Evolutionary conservation across 1,140 invertebrate genomes (phyloP).

Genomic region (Ectropis grisescens): DNA sequence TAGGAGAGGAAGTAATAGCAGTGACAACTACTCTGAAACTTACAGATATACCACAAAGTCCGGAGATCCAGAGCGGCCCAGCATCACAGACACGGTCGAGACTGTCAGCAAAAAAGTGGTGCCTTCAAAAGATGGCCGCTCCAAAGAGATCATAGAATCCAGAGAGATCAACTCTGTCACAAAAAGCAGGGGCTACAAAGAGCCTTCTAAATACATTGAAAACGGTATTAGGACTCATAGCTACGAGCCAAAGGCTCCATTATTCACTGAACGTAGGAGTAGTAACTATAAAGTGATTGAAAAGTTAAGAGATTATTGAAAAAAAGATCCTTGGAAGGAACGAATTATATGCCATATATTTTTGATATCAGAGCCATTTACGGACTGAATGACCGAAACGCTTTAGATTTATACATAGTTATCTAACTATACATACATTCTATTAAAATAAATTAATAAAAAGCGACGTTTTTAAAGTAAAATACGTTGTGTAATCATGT

Average conservation of each 20-base stretch:
- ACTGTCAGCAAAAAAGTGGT: conserved; percentile 76
- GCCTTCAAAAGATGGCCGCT: conserved; percentile 72
- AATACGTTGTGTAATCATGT: conserved; percentile 48
- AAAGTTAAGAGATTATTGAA: conserved; percentile 63
- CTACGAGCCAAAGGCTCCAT: conserved; percentile 47
- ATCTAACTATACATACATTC: conserved; percentile 19
- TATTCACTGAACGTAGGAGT: conserved; percentile 51
- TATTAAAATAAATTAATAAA: too few species aligned
- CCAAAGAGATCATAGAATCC: conserved; percentile 76
- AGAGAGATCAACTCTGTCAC: conserved; percentile 78
- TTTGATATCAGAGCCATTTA: conserved; percentile 35
- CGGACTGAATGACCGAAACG: conserved; percentile 46
- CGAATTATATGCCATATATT: conserved; percentile 49
- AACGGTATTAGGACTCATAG: conserved; percentile 58
- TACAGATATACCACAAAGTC: conserved; percentile 76
- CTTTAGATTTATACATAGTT: conserved; percentile 20
- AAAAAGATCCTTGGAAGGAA: conserved; percentile 7
- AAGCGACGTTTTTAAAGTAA: conserved; percentile 25
- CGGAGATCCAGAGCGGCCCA: conserved; percentile 74
- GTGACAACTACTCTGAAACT: conserved; percentile 79
- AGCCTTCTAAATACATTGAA: conserved; percentile 64
- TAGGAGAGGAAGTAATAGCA: conserved; percentile 73
- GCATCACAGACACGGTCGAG: conserved; percentile 77
- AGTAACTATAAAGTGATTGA: conserved; percentile 65
- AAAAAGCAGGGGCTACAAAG: conserved; percentile 72